Conservation (phyloP, 2,113 vertebrate species). For the Xerus inauris region DNA sequence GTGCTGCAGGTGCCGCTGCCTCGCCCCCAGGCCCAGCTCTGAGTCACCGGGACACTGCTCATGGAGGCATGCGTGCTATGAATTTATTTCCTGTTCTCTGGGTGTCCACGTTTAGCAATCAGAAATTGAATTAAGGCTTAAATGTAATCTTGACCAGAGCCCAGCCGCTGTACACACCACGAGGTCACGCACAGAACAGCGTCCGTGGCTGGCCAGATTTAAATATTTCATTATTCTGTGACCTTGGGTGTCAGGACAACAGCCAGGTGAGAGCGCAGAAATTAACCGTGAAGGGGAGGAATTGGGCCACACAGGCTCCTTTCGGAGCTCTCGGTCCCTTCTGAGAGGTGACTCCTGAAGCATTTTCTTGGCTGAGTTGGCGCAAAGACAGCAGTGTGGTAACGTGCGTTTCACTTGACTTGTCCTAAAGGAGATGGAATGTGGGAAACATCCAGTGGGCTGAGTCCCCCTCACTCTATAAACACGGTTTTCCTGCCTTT, state of each 20-base stretch:
- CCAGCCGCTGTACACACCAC: slow-evolving; percentile 66
- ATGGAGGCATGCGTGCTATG: background rate
- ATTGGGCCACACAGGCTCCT: too few species aligned
- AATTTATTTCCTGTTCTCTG: background rate
- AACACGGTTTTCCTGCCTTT: background rate
- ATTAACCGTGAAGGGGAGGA: background rate
- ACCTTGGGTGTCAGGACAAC: slow-evolving; percentile 52
- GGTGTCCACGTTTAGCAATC: slow-evolving; percentile 16
- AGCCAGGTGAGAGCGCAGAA: slow-evolving; percentile 62
- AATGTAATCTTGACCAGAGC: slow-evolving; percentile 63
- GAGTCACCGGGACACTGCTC: background rate
- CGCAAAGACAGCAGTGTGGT: background rate
- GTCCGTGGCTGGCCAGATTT: slow-evolving; percentile 73
- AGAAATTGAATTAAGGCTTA: slow-evolving; percentile 78
- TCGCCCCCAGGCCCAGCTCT: background rate
- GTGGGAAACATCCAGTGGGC: background rate
- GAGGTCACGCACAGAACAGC: slow-evolving; percentile 65
- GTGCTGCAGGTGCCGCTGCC: too few species aligned
- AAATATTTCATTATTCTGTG: slow-evolving; percentile 73
- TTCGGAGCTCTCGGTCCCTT: background rate
- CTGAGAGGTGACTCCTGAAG: background rate
- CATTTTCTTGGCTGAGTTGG: background rate
- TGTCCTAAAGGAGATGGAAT: background rate
- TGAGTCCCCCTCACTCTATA: rapidly evolving
- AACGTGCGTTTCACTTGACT: background rate